Conservation (phyloP, 2,888 invertebrate species). For the Pomacea canaliculata region DNA sequence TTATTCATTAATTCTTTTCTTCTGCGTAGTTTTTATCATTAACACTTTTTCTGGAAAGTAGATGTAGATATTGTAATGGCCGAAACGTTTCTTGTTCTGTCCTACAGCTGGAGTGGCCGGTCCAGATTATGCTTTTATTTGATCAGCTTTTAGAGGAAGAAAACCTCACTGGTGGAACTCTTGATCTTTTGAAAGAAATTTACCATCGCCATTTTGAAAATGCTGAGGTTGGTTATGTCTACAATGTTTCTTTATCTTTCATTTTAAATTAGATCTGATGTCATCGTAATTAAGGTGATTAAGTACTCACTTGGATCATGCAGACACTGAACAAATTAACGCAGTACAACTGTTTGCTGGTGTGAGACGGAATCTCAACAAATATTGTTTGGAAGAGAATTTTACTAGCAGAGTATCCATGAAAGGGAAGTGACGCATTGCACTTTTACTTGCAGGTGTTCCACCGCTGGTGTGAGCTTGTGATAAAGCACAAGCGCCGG, state of each 20-base stretch:
- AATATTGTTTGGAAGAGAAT: no score
- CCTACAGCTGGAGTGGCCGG: conserved; percentile 46
- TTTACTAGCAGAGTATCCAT: no score
- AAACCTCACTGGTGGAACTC: conserved; percentile 31
- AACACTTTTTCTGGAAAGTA: no score
- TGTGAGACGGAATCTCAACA: background rate
- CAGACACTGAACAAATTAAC: background rate
- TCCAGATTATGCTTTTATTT: conserved; percentile 55
- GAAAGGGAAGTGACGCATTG: no score
- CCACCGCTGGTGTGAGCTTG: conserved; percentile 70
- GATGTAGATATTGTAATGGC: no score
- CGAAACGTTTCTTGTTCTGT: background rate
- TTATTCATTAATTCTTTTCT: no score
- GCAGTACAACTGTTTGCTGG: background rate
- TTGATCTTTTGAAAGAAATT: conserved; percentile 39
- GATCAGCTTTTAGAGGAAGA: conserved; percentile 53
- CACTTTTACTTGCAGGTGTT: conserved; percentile 49
- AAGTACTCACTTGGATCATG: no score
- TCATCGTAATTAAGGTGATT: no score
- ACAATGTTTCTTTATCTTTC: background rate
- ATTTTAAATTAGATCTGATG: no score
- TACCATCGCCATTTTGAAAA: conserved; percentile 42
- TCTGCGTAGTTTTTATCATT: no score
- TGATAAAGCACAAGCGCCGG: conserved; percentile 60
- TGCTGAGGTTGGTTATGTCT: conserved; percentile 50